Base-by-base conservation (phyloP, 2,113 vertebrate species). In the Paraplagusia blochii region DNA sequence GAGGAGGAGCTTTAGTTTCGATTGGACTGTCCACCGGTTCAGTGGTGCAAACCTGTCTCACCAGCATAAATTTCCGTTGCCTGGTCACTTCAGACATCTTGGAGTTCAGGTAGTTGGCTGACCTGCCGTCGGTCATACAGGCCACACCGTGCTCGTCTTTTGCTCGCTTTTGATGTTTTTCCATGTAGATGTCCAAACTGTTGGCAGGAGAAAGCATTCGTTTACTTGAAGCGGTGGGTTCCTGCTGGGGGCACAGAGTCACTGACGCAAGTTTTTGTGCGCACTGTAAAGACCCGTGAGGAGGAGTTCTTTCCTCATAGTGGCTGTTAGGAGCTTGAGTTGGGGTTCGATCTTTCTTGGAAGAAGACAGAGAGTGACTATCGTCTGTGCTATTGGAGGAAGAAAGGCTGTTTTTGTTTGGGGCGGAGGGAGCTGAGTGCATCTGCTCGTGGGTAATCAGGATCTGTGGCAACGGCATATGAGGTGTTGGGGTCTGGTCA, bases 161-260 rank as follows among this genome's bases (percentile, higher is more conserved):
- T 36, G 94, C 95, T 10, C 97, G 91, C 58, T 99, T 99, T 34
- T 99, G 97, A 39, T 98, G 95, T 69, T 99, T 99, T 75, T 99
- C 97, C 97, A 99, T 98, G 78, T 96, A 97, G 69, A 99, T 99
- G 81, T 99, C 97, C 77, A 99, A 89, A 75, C 97, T 99, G 72
- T 98, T 99, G 57, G 97, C 97, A 55, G 97, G 97, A 9, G 97
- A 99, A 46, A 99, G 89, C 96, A 98, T 98, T 53, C 97, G 91
- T 79, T 99, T 99, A 73, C 95, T 99, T 10, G 96, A 97, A 40
- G 93, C 93, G 52, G 92, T 92, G 66, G 92, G 89, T 74, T 99
- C 97, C 40, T 92, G 93, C 48, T 99, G 96, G 0, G 94, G 95
- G 58, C 92, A 94, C 4, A 99, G 92, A 58, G 92, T 92, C 0